A percentile compares a stretch with the other conserved stretches of the same genome.
phyloP scores from a whole-genome alignment of 2,888 invertebrate genomes.

The Pardosa pseudoannulata region DNA sequence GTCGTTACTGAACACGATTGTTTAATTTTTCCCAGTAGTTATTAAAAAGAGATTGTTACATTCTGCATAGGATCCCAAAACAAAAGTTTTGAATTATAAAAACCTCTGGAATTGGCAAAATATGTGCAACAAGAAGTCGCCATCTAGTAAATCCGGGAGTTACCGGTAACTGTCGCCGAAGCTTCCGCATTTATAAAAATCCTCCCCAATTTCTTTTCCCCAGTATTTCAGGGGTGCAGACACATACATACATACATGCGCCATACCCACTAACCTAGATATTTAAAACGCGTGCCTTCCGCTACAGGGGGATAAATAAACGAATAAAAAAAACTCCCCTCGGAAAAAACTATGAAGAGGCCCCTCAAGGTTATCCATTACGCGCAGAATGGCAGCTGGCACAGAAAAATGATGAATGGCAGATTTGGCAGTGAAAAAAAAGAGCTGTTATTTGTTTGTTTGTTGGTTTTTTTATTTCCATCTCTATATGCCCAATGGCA shows the following conservation, averaged over 20 bases:
- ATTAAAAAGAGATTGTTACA: no score
- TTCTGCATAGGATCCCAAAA: no score
- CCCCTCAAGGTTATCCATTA: slow-evolving; percentile 62
- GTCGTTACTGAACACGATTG: no score
- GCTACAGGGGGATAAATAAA: slow-evolving; percentile 38
- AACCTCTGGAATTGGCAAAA: no score
- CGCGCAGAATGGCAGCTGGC: slow-evolving; percentile 57
- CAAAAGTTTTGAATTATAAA: no score
- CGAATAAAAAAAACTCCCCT: slow-evolving; percentile 33
- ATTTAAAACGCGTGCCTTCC: slow-evolving; percentile 64
- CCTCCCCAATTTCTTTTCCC: not conserved
- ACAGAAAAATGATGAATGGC: slow-evolving; percentile 56
- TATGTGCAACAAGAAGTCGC: no score
- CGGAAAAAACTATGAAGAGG: slow-evolving; percentile 20
- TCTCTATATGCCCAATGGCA: slow-evolving; percentile 9
- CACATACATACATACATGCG: no score
- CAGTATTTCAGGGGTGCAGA: slow-evolving; percentile 7
- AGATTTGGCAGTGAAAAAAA: slow-evolving; percentile 46
- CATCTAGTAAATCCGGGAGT: no score
- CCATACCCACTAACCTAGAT: slow-evolving; percentile 70
- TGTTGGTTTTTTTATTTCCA: not conserved
- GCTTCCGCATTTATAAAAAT: not conserved
- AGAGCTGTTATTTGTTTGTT: not conserved
- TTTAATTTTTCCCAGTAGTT: no score
- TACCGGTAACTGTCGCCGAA: not conserved